These are phyloP conservation scores for Halcyon badia DNA, from an alignment of 2,797 vertebrate species.

Conservation along the genomic window DNA sequence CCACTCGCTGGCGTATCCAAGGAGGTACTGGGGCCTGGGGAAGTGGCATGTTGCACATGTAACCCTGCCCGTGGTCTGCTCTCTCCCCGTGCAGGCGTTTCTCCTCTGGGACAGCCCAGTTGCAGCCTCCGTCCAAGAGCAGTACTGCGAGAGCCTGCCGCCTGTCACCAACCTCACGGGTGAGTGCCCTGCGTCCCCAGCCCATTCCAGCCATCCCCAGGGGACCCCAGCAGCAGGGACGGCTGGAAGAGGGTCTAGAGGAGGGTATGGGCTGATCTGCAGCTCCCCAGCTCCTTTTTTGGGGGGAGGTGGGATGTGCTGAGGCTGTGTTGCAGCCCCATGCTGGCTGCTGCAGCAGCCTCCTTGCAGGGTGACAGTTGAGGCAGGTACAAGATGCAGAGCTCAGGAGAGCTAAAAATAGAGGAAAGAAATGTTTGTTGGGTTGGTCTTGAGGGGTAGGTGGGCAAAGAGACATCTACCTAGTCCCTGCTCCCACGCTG, in stretches of 20 bases:
- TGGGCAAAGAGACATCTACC: not conserved
- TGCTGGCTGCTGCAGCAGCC: not conserved
- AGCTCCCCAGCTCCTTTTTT: not conserved
- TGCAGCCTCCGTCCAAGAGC: slow-evolving; percentile 78
- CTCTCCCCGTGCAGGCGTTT: slow-evolving; percentile 74
- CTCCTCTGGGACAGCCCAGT: slow-evolving; percentile 75
- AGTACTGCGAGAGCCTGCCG: slow-evolving; percentile 85
- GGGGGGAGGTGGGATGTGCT: not conserved
- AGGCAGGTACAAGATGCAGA: not conserved
- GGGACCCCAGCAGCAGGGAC: not conserved
- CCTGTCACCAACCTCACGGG: slow-evolving; percentile 82
- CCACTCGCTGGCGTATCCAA: accelerated
- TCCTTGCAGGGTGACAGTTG: not conserved
- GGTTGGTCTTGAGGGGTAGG: not conserved
- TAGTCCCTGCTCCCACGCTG: accelerated
- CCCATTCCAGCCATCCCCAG: accelerated
- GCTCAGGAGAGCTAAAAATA: not conserved
- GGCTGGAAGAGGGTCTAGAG: not conserved
- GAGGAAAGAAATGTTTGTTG: not conserved
- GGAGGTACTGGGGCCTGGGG: not conserved
- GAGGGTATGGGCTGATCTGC: not conserved
- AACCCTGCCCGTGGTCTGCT: not conserved
- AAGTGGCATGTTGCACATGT: accelerated
- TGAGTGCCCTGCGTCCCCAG: slow-evolving; percentile 72
- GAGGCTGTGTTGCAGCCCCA: not conserved